A percentile compares a stretch with the other conserved stretches of the same genome.
Conservation (phyloP, 2,113 vertebrate species). For the Trichechus manatus region DNA sequence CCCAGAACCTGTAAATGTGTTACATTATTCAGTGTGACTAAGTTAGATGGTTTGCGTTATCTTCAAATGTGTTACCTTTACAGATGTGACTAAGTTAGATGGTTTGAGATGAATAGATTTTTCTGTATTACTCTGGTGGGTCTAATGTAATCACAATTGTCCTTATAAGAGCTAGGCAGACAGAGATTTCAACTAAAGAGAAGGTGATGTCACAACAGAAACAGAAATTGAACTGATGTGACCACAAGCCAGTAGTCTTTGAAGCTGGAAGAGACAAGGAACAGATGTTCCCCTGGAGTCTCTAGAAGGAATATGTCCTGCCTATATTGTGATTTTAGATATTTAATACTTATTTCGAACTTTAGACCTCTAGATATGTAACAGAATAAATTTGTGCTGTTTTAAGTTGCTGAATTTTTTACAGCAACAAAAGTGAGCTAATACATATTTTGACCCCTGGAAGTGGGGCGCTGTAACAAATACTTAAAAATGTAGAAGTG, state of each 20-base stretch:
- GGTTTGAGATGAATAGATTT: background rate
- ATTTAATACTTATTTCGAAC: background rate
- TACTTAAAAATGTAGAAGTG: background rate
- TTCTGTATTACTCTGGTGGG: background rate
- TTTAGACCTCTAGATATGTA: background rate
- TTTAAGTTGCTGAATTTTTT: background rate
- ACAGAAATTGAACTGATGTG: too few species aligned
- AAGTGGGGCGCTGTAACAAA: background rate
- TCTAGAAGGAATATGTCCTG: background rate
- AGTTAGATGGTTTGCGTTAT: background rate
- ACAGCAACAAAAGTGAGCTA: background rate
- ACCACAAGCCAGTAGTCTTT: too few species aligned
- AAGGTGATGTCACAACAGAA: background rate
- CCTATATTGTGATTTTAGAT: background rate
- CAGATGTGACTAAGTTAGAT: background rate
- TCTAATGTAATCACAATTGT: background rate
- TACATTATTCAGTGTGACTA: background rate
- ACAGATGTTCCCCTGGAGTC: background rate
- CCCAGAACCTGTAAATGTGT: background rate
- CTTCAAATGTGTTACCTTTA: too few species aligned
- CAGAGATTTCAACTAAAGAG: background rate
- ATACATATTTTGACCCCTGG: background rate
- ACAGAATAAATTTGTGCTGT: background rate
- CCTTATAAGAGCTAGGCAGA: background rate
- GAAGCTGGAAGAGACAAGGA: too few species aligned